Base-by-base conservation (phyloP, 53 echinoderm and acorn worm genomes). In the Glandiceps talaboti region DNA sequence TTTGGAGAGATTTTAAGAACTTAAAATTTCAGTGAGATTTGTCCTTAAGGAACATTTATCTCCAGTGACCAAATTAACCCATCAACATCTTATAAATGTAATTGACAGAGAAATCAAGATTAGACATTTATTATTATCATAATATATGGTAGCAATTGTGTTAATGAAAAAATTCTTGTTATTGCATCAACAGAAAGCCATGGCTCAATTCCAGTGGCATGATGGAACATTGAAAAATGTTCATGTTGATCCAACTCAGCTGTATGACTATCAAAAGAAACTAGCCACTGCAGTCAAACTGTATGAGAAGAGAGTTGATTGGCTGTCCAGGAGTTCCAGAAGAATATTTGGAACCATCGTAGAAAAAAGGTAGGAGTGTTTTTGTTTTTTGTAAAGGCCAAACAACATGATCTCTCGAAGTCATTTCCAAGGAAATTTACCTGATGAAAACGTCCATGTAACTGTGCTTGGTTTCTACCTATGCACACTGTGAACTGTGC, bases 171-270 rank as follows among this genome's bases (percentile, higher is more conserved):
- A n/a, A n/a, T n/a, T 45, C 20, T 45, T 45, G 64, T 45, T 45
- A 12, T 6, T 20, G 64, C 20, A 12, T 45, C 64, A 12, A 45
- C 82, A 97, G 99, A 99, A 99, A 99, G 99, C 99, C 14, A 99
- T 99, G 99, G 93, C 94, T 27, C 99, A 99, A 73, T 99, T 99
- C 86, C 91, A 99, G 77, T 99, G 99, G 99, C 91, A 99, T 27
- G 97, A 99, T 74, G 99, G 99, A 1, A 91, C 91, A 78, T 91
- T 99, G 74, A 93, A 82, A 89, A 99, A 99, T 79, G 88, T 99
- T 29, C 99, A 99, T 33, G 99, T 99, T 73, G 99, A 99, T 30
- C 99, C 91, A 25, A 86, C 94, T 0, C 88, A 87, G 27, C 91
- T 99, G 31, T 99, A 86, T 82, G 99, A 99, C 84, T 94, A 99